Evolutionary conservation across 2,113 vertebrate genomes (phyloP), one percentile per base, ranked within the genome.

Genomic region (Argyrosomus japonicus): DNA sequence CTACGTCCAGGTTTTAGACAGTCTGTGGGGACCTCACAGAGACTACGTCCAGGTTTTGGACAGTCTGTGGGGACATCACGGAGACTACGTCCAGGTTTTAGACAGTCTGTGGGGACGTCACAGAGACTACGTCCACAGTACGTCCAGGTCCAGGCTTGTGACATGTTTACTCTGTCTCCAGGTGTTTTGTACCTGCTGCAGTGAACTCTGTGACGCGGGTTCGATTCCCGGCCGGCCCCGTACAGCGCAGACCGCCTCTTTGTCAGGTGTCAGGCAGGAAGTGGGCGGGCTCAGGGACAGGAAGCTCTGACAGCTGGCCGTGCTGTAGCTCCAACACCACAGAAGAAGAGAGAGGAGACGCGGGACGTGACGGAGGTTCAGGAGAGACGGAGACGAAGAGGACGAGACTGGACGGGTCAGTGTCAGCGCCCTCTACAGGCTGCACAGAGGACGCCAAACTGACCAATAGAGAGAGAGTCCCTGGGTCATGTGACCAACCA

Each of bases 401-500:
- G 25, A 9, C 18, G 0, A 79, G 71, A 60, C 9, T 50, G 25
- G 72, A 87, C 1, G 57, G 84, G 84, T 90, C 13, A 0, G 87
- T 79, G 54, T 2, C n/a, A 6, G 56, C 13, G 25, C 6, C 70
- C 15, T 40, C 54, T 29, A n/a, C 15, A 27, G 36, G 32, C 57
- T 11, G 36, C 36, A 36, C 36, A 36, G 36, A 9, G 0, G 82
- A 87, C 3, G 25, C 67, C 1, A n/a, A 47, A 1, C 53, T 0
- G 12, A 40, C 68, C 85, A 75, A 25, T 57, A 23, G 54, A 27
- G 68, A 69, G 15, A 54, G 2, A 25, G 40, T n/a, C 3, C 29
- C 65, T 0, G 64, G 43, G 75, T 90, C 88, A 91, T 75, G 83
- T 88, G 86, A 50, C 23, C 70, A 68, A 58, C 13, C 75, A 64